Conservation (phyloP, 2,797 vertebrate species). For the Holocentrus rufus region DNA sequence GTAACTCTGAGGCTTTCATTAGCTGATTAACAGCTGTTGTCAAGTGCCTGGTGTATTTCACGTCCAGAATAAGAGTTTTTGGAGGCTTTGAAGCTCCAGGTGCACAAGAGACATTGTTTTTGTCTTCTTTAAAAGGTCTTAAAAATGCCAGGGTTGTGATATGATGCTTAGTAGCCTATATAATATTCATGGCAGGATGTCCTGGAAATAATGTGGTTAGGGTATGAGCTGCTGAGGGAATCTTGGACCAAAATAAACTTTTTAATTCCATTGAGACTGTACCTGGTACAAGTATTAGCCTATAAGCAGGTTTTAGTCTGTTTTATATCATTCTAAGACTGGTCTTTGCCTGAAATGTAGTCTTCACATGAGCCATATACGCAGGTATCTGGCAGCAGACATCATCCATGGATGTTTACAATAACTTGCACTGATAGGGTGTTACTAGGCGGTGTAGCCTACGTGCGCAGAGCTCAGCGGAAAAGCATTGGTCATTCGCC, state of each 20-base stretch:
- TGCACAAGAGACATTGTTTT: conserved; percentile 70
- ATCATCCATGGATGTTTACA: conserved; percentile 24
- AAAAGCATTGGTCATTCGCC: conserved; percentile 22
- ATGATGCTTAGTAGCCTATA: conserved; percentile 45
- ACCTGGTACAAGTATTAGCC: conserved; percentile 50
- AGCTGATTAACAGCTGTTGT: conserved; percentile 83
- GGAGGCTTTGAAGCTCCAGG: conserved; percentile 76
- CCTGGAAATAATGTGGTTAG: conserved; percentile 18
- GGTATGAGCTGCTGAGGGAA: conserved; percentile 1
- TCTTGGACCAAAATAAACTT: conserved; percentile 25
- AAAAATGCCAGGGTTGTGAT: conserved; percentile 57
- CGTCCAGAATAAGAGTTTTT: conserved; percentile 67
- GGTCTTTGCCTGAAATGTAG: conserved; percentile 10
- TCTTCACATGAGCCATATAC: conserved; percentile 2
- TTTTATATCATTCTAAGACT: conserved; percentile 45
- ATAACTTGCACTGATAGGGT: conserved; percentile 12
- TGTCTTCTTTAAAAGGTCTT: conserved; percentile 61
- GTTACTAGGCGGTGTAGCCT: background rate
- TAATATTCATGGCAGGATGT: conserved; percentile 34
- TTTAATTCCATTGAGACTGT: conserved; percentile 45
- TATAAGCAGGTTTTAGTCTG: conserved; percentile 26
- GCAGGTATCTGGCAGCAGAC: conserved; percentile 14
- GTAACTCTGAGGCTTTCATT: conserved; percentile 75
- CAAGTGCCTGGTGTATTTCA: conserved; percentile 79
- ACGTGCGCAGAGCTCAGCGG: conserved; percentile 27